Evolutionary conservation across 2,888 invertebrate species (phyloP).

Genomic region (Pristionchus arcanus): DNA sequence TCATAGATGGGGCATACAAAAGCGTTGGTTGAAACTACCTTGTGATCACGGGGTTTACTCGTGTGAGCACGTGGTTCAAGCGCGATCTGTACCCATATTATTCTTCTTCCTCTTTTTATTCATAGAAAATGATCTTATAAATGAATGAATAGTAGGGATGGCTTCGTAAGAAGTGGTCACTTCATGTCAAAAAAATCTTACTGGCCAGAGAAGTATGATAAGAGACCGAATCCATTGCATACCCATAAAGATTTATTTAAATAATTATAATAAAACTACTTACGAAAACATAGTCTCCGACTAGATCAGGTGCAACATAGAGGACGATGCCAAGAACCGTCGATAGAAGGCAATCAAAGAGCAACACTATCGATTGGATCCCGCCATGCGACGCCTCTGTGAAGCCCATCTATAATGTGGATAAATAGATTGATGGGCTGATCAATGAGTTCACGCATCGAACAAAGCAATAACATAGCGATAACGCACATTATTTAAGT

Average conservation of each 20-base stretch:
- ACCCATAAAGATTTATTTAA: neutral
- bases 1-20: neutral
- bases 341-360: conserved; percentile 66
- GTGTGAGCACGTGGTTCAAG: neutral
- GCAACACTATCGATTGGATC: conserved; percentile 55
- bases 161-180: no score
- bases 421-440: neutral
- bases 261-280: conserved; percentile 58
- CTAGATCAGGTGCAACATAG: conserved; percentile 67
- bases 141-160: neutral
- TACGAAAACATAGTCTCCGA: conserved; percentile 73
- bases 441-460: no score
- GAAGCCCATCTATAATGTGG: conserved; percentile 56
- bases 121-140: no score
- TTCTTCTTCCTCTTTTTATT: neutral
- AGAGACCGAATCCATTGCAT: no score
- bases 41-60: neutral
- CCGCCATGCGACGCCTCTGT: neutral
- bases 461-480: no score
- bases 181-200: no score
- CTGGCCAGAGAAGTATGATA: no score
- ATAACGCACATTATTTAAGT: no score
- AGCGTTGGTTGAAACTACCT: neutral
- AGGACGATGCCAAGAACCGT: conserved; percentile 64
- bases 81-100: neutral